Evolutionary conservation across 1,140 invertebrate genomes (phyloP), one percentile per base, ranked within the genome.

Genomic region (Sitophilus oryzae): DNA sequence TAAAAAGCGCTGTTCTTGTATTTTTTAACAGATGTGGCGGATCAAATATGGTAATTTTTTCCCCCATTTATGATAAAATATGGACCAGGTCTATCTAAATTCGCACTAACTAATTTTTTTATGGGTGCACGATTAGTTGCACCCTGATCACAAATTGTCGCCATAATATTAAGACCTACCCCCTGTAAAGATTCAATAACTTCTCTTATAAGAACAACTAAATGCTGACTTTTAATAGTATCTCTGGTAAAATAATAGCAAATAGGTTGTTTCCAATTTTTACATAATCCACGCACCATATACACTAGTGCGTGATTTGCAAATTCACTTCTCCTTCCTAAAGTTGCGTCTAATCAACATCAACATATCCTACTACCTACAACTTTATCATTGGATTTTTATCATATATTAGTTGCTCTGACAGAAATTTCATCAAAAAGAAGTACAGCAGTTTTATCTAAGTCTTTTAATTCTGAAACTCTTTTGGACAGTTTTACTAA

Each of bases 361-460:
- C n/a, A n/a, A n/a, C 6, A 37, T 2, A 38, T 49, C 47, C 19
- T 20, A 6, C 37, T n/a, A 49, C 2, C 37, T 36, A 37, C 9
- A 2, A 38, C 37, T 38, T 5, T 37, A 2, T 1, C n/a, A n/a
- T n/a, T 40, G 9, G 1, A 10, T 18, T 8, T 18, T 2, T 1
- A 5, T 3, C 3, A 14, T 19, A 35, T 48, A 48, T 15, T 34
- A 11, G 1, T 20, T 21, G 2, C 8, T 10, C 11, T n/a, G 3
- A 49, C 8, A 49, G 18, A 49, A 2, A 49, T 19, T 38, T 49
- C 47, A 14, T 49, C 47, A 37, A 49, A 49, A 15, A 46, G 14
- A 34, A 30, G 21, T 3, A 23, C 14, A 18, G 20, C 22, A 5
- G 2, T 5, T 5, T 14, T 3, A 25, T 41, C 40, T 9, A 41